Evolutionary conservation across 2,888 invertebrate genomes (phyloP).

Genomic region (Branchipolynoe longqiensis): DNA sequence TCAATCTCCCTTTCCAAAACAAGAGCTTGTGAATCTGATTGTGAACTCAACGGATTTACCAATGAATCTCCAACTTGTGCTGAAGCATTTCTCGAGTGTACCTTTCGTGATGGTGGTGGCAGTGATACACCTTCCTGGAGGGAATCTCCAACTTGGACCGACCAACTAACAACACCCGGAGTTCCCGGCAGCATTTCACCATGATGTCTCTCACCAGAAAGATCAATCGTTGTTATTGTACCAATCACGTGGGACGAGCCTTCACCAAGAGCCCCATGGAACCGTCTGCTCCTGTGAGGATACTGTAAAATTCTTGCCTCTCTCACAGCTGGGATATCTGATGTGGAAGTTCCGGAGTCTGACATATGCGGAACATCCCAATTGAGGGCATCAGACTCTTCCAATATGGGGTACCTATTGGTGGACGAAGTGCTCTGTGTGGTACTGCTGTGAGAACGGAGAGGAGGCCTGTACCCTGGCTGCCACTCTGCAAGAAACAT

Average conservation of each 20-base stretch:
- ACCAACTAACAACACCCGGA: neutral
- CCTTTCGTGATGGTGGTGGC: neutral
- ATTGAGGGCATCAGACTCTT: too few species aligned
- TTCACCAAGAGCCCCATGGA: too few species aligned
- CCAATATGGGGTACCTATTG: too few species aligned
- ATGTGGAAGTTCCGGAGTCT: too few species aligned
- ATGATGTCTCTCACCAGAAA: neutral
- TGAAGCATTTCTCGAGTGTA: neutral
- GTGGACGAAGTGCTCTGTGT: neutral
- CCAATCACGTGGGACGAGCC: neutral
- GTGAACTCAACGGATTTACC: neutral
- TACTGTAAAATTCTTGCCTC: too few species aligned
- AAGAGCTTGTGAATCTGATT: slow-evolving; percentile 8
- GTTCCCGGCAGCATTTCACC: neutral
- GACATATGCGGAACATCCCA: too few species aligned
- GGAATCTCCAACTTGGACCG: slow-evolving; percentile 12
- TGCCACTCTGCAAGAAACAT: slow-evolving; percentile 9
- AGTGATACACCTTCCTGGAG: too few species aligned
- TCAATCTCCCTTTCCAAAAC: too few species aligned
- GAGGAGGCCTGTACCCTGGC: neutral
- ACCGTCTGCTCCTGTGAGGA: too few species aligned
- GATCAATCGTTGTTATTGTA: neutral
- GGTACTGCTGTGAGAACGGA: neutral
- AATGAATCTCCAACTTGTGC: slow-evolving; percentile 25
- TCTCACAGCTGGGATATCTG: too few species aligned